phyloP scores from a whole-genome alignment of 2,888 invertebrate species.

The Dryococelus australis region DNA sequence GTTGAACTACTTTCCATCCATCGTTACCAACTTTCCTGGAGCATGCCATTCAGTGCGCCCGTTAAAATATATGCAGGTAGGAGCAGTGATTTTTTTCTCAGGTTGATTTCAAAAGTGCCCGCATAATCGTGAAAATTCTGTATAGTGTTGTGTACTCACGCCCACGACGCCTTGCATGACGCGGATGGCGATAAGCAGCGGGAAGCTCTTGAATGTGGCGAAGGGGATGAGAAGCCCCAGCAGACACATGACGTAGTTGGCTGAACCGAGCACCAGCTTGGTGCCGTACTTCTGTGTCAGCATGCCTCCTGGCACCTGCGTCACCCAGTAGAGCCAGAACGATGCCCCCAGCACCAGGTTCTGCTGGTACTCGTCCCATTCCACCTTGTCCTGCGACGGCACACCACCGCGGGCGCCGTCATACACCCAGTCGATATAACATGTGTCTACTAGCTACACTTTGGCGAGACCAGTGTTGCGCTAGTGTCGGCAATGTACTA shows the following conservation, averaged over 20 bases:
- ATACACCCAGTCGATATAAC: too few species aligned
- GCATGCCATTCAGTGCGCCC: too few species aligned
- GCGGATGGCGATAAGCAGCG: slow-evolving; percentile 66
- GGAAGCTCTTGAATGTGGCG: slow-evolving; percentile 65
- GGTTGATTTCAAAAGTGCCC: too few species aligned
- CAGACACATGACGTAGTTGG: slow-evolving; percentile 69
- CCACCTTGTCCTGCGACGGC: slow-evolving; percentile 55
- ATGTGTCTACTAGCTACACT: too few species aligned
- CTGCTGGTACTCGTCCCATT: slow-evolving; percentile 72
- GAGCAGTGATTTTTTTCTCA: too few species aligned
- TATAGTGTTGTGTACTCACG: slow-evolving; percentile 60
- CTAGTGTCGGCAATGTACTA: too few species aligned
- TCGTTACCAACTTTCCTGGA: too few species aligned
- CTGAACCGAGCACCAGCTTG: slow-evolving; percentile 72
- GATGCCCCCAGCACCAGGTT: slow-evolving; percentile 71
- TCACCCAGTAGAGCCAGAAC: slow-evolving; percentile 76
- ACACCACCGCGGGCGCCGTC: neutral
- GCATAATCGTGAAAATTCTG: too few species aligned
- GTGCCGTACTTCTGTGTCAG: slow-evolving; percentile 74
- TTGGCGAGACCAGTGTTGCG: too few species aligned
- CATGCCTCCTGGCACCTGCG: slow-evolving; percentile 76
- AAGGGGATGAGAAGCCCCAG: slow-evolving; percentile 72
- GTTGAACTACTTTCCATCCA: too few species aligned
- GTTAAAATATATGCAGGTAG: too few species aligned
- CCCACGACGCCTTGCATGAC: slow-evolving; percentile 73